Conservation (phyloP, 2,797 vertebrate species). For the Onychomys torridus region DNA sequence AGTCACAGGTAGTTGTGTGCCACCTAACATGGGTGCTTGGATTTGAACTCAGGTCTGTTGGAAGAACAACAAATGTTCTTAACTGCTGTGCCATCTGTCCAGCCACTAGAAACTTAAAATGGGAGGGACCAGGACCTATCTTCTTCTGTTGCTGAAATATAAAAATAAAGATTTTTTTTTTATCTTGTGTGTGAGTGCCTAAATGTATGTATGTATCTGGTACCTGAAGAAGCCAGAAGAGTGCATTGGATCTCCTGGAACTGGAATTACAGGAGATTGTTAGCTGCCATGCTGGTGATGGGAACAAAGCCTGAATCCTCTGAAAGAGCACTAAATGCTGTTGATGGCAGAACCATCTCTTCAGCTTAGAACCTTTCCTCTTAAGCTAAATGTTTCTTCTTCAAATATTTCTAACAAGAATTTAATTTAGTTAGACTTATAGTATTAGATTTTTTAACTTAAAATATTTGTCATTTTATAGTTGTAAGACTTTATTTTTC, state of each 20-base stretch:
- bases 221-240: background rate
- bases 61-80: background rate
- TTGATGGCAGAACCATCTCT: background rate
- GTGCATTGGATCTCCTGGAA: background rate
- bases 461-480: background rate
- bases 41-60: background rate
- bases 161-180: too few relatives aligned
- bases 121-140: background rate
- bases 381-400: constrained; percentile 22
- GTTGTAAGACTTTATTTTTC: background rate
- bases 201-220: too few relatives aligned
- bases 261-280: background rate
- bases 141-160: too few relatives aligned
- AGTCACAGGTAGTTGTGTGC: background rate
- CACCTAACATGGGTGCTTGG: background rate
- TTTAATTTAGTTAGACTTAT: constrained; percentile 27
- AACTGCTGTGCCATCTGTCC: background rate
- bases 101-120: background rate
- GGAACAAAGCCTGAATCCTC: background rate
- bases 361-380: background rate
- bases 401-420: constrained; percentile 49
- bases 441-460: constrained; percentile 24
- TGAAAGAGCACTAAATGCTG: background rate
- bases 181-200: too few relatives aligned
- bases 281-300: background rate